These are phyloP conservation scores for Papilio dardanus DNA, from an alignment of 1,140 invertebrate species.

Conservation along the genomic window DNA sequence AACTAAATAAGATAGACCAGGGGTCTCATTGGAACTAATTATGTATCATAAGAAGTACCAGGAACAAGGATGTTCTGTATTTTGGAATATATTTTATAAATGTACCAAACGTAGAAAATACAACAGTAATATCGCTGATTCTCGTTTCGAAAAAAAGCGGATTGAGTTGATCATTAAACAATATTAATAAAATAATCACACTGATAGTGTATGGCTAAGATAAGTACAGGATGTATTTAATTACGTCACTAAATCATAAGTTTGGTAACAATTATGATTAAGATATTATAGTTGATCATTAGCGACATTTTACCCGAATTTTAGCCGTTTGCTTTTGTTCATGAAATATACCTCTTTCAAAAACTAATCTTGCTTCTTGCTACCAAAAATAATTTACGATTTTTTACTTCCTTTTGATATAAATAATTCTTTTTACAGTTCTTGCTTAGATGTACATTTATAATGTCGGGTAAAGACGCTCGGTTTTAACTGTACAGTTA, in stretches of 20 bases:
- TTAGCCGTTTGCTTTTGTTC: constrained; percentile 5
- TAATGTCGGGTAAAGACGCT: no score
- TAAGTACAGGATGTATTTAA: constrained; percentile 23
- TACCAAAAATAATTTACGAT: not conserved
- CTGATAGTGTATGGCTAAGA: constrained; percentile 4
- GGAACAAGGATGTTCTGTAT: no score
- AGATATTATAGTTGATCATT: constrained; percentile 12
- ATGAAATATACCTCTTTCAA: not conserved
- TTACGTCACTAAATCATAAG: constrained; percentile 28
- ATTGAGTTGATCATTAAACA: not conserved
- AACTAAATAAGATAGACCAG: no score
- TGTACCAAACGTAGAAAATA: no score
- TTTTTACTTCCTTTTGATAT: not conserved
- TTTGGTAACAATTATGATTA: constrained; percentile 25
- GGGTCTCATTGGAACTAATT: no score
- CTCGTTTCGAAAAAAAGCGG: no score
- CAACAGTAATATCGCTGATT: no score
- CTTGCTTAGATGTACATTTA: no score
- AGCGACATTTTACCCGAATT: not conserved
- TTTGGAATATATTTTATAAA: no score
- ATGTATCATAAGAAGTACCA: no score
- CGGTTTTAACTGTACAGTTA: no score
- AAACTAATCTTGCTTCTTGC: not conserved
- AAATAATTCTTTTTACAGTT: no score
- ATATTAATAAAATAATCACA: not conserved